Evolutionary conservation across 2,797 vertebrate genomes (phyloP), one percentile per base, ranked within the genome.

Genomic region (Anniella stebbinsi): DNA sequence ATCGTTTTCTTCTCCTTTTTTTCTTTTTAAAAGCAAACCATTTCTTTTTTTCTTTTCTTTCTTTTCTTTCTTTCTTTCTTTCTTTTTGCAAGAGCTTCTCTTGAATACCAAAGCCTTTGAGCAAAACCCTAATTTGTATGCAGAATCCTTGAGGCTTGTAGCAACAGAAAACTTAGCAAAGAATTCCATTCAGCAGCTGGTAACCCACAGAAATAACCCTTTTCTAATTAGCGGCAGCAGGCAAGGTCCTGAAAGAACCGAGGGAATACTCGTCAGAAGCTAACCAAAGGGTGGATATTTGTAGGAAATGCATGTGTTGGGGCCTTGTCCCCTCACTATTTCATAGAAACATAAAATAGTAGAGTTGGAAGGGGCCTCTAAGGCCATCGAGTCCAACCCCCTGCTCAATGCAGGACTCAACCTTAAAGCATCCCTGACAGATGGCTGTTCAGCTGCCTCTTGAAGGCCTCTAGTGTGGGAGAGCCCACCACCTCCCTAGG

Each of bases 121-220:
- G 2, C 0, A 41, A 51, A 87, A 90, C 86, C 66, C 70, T 93
- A 45, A 75, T 66, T 51, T 48, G 23, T 66, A 80, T 87, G 75
- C 76, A 72, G 66, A 63, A 69, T 30, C 89, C 88, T 77, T 2
- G 28, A 91, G 36, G 90, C 87, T 86, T 77, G 72, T 75, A 41
- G 72, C 72, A 75, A 75, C 72, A 41, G 72, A 21, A 51, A 75
- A 9, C 72, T 38, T 23, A 33, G 80, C 66, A 92, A 88, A 4
- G 45, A 94, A 92, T 88, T 78, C 89, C 87, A 94, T 89, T 89
- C 88, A 94, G 89, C 3, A 41, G 48, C 1, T 0, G 72, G 63
- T 77, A 85, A 77, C 57, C 81, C 66, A 30, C 3, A 94, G 93
- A 93, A 90, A 84, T 41, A 41, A 87, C 87, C 90, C 45, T 48